Evolutionary conservation across 2,113 vertebrate species (phyloP), one percentile per base, ranked within the genome.

Genomic region (Ciconia boyciana): DNA sequence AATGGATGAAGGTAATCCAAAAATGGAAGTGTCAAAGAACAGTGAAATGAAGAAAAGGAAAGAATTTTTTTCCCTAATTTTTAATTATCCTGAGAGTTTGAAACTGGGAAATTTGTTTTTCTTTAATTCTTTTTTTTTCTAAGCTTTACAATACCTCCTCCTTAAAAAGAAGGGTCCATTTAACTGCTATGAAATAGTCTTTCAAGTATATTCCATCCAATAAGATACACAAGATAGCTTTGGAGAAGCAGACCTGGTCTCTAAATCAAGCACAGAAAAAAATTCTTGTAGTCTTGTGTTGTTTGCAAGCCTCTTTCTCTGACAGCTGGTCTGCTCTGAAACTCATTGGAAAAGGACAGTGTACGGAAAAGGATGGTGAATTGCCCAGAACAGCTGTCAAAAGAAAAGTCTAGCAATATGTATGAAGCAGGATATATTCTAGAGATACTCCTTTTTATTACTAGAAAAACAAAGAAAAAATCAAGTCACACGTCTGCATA

Each of bases 401-500:
- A 70, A 57, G 15, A 80, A 58, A 51, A 87, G 12, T 21, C 6
- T 31, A 44, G 24, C 26, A 88, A 16, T n/a, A 85, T 26, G 32
- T 44, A 41, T 29, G 22, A 46, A 80, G 55, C 9, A 60, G 22
- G 28, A 20, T 89, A 46, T 17, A 90, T 77, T 84, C 32, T 36
- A 69, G 28, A 51, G 36, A 48, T n/a, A 21, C 2, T 70, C 10
- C 11, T 87, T 68, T 69, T 51, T 74, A 28, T 80, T 49, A 16
- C 15, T 28, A 62, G 16, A 13, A 80, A 90, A 84, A 41, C 13
- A 77, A 89, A 62, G 25, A 21, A 48, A 55, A 48, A 70, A 75
- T 16, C 5, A 51, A 76, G 6, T 24, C 9, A 6, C 4, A 7
- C 0, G 0, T 95, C 26, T 68, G 12, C 10, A 41, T 39, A 10